Evolutionary conservation across 2,797 vertebrate species (phyloP).

Genomic region (Sardinella longiceps): DNA sequence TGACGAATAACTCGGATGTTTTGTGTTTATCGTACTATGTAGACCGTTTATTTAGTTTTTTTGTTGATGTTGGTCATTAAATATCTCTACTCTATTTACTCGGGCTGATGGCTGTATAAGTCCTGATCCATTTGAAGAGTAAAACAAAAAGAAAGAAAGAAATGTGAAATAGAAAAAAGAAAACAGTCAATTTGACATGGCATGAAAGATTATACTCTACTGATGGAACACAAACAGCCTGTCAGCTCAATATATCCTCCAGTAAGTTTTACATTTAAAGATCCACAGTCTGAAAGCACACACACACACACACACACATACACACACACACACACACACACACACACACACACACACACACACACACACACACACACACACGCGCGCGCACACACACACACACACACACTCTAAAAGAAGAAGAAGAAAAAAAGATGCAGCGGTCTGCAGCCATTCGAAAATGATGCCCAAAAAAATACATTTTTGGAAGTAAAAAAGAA

Average conservation of each 20-base stretch:
- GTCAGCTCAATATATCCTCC: neutral
- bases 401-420: no score
- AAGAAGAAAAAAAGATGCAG: neutral
- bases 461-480: neutral
- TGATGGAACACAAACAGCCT: conserved; percentile 1
- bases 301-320: conserved; percentile 2
- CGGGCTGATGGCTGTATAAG: neutral
- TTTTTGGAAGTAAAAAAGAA: neutral
- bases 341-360: neutral
- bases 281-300: neutral
- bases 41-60: no score
- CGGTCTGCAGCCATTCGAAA: neutral
- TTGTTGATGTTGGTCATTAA: neutral
- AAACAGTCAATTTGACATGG: neutral
- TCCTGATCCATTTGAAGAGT: neutral
- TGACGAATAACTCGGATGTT: no score
- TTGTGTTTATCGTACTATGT: no score
- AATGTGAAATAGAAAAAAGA: neutral
- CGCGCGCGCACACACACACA: conserved; percentile 5
- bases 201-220: neutral
- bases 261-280: neutral
- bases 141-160: neutral
- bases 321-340: neutral
- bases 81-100: neutral
- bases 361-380: neutral